Base-by-base conservation (phyloP, 2,797 vertebrate genomes). In the Salarias fasciatus region DNA sequence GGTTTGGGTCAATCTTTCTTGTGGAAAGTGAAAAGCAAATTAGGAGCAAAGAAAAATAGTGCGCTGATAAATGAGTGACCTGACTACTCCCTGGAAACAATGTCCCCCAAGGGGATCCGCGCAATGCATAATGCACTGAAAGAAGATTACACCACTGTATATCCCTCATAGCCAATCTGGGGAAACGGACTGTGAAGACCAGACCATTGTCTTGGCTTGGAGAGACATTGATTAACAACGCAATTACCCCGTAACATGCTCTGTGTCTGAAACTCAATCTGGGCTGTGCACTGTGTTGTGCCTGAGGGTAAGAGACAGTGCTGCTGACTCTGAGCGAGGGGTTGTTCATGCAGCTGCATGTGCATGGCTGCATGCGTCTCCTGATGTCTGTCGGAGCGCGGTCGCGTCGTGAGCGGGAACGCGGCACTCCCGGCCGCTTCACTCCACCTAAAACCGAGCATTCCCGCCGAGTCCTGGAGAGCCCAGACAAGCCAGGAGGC, bases 211-310 rank as follows among this genome's bases (percentile, higher is more conserved):
- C 89, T 91, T 85, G 83, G 83, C 84, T 87, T 58, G 56, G 79
- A 78, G 67, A 91, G 91, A 91, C 92, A 92, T 92, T 93, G 93
- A 94, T 93, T 92, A 93, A 93, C 90, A 93, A 87, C 86, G 88
- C 91, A 93, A 93, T 93, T 93, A 93, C 90, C 83, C 84, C 54
- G 84, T 78, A 91, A 92, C 91, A 90, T 86, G 87, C 83, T 89
- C 79, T 80, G 63, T 85, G 87, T 85, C 83, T 91, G 84, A 90
- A 91, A 89, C 85, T 89, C 89, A 86, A 89, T 90, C 86, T 87
- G 70, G 62, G 67, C 74, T 56, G 65, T 56, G 65, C 63, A 63
- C 58, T 69, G 66, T 82, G 80, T 77, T 84, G 62, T 43, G 85
- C 84, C 78, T 65, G 61, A 76, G 72, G 89, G 71, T 43, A 71